Evolutionary conservation across 2,797 vertebrate genomes (phyloP), one percentile per base, ranked within the genome.

Genomic region (Chaetophractus vellerosus): DNA sequence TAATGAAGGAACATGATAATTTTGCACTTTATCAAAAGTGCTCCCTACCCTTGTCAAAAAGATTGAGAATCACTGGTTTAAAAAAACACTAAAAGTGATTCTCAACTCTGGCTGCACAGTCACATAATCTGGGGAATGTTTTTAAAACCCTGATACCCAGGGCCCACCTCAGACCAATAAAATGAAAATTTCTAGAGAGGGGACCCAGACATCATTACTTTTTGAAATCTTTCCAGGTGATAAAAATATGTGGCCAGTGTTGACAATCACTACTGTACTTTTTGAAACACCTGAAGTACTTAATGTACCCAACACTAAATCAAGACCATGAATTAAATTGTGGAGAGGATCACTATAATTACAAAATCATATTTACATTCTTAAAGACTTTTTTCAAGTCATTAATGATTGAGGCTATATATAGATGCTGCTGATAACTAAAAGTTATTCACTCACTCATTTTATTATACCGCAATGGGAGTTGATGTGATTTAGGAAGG

Each of bases 301-400:
- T 68, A 16, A 78, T 19, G 31, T 83, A 26, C 16, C 75, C 66
- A 83, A 57, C 61, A 69, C 38, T n/a, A 83, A 90, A 82, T 9
- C 12, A 55, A 88, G 38, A 45, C 18, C 36, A 45, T 90, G 63
- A 45, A 61, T 78, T 89, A 69, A 83, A 85, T 68, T 50, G 19
- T 5, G 2, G 19, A 82, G 68, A 80, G 23, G 63, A 91, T 72
- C 24, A 28, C 21, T 38, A 16, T 80, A 87, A 79, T 75, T 89
- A 28, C 59, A 87, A 74, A 38, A 79, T 57, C 66, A 52, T 69
- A 78, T 93, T 93, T 79, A 50, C 61, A 64, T 87, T 86, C 63
- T 28, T 86, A 64, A 85, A 52, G 45, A 92, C 57, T 26, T 16
- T 90, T 75, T 61, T 69, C 64, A 82, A 74, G 21, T 76, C 50